Conservation (phyloP, 2,888 invertebrate genomes). For the Diarsia rubi region DNA sequence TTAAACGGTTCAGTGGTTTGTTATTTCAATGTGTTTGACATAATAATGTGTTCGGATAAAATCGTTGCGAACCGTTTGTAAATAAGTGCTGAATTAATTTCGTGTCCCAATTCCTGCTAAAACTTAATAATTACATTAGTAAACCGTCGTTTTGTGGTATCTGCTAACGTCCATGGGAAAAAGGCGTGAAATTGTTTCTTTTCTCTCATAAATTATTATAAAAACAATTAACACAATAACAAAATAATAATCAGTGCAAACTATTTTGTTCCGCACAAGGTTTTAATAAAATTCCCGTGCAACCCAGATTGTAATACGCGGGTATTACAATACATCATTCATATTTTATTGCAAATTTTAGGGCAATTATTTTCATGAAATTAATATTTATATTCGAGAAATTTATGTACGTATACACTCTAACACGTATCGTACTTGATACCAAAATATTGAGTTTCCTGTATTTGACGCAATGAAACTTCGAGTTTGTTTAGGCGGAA, state of each 20-base stretch:
- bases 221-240: neutral
- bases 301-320: neutral
- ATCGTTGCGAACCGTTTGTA: neutral
- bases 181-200: neutral
- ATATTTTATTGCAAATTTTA: slow-evolving; percentile 36
- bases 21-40: neutral
- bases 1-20: neutral
- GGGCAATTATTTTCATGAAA: slow-evolving; percentile 3
- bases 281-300: neutral
- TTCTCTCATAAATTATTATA: neutral
- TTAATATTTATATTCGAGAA: slow-evolving; percentile 20
- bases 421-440: slow-evolving; percentile 27
- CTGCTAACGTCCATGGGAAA: too few species aligned
- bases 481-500: slow-evolving; percentile 33
- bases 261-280: neutral
- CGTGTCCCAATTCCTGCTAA: neutral
- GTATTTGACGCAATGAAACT: slow-evolving; percentile 38
- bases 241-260: slow-evolving; percentile 4
- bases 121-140: neutral
- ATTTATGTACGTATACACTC: slow-evolving; percentile 6
- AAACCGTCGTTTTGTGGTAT: too few species aligned
- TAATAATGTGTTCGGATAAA: neutral
- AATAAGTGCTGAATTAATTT: neutral
- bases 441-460: slow-evolving; percentile 33
- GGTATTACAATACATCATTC: slow-evolving; percentile 2